Percentiles rank a stretch among this genome's conserved stretches.
Evolutionary conservation across 2,113 vertebrate genomes (phyloP).

Genomic region (Channa argus): DNA sequence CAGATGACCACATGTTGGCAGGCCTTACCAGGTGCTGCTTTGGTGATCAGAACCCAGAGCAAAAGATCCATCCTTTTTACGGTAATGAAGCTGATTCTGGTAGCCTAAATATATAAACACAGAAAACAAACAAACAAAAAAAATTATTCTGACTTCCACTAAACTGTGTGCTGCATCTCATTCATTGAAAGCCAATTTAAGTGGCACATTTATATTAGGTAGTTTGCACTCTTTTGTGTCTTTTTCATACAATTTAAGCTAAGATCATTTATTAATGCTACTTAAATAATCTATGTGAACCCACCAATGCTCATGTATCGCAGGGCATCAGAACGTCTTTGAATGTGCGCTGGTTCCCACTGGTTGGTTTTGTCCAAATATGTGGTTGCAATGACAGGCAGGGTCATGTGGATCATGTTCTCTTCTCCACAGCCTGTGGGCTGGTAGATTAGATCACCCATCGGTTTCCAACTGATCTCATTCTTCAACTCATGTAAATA

Average conservation of each 20-base stretch:
- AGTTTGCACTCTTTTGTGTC: not conserved
- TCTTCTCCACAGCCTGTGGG: constrained; percentile 75
- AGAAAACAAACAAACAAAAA: constrained; percentile 14
- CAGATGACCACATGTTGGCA: not conserved
- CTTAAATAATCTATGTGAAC: not conserved
- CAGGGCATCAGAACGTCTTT: constrained; percentile 59
- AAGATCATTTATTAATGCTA: too few relatives aligned
- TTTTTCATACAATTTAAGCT: too few relatives aligned
- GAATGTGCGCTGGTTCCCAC: constrained; percentile 72
- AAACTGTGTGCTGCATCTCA: not conserved
- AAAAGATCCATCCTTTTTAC: constrained; percentile 69
- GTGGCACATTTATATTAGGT: too few relatives aligned
- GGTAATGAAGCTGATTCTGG: constrained; percentile 43
- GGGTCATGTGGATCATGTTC: constrained; percentile 72
- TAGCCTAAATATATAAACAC: constrained; percentile 33
- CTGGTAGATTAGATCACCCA: constrained; percentile 47
- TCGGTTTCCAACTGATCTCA: constrained; percentile 61
- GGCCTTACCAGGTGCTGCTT: constrained; percentile 50
- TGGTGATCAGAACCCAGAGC: not conserved
- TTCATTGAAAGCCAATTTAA: not conserved
- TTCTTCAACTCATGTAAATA: constrained; percentile 61
- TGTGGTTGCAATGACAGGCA: constrained; percentile 73
- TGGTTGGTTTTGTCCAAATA: constrained; percentile 82
- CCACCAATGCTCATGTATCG: constrained; percentile 69
- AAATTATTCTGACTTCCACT: not conserved